Percentiles rank a stretch among this genome's conserved stretches.
These are phyloP conservation scores for Cetonia aurata DNA, from an alignment of 2,888 invertebrate species.

Conservation along the genomic window DNA sequence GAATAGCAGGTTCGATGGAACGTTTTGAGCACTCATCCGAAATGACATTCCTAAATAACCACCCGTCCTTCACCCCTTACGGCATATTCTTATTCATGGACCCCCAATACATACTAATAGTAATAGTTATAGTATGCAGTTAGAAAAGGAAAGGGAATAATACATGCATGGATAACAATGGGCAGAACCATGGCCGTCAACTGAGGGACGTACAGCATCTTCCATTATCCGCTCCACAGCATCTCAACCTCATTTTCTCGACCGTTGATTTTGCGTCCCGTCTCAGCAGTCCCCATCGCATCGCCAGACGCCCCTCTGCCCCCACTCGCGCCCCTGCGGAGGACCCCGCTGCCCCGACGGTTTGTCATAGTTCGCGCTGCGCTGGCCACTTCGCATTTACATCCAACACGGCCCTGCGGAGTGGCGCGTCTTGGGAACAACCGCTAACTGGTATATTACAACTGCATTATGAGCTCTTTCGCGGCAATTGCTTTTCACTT, in stretches of 20 bases:
- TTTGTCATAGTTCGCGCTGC: constrained; percentile 55
- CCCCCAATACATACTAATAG: neutral
- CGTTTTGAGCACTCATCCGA: too few species aligned
- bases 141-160: constrained; percentile 46
- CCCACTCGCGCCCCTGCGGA: constrained; percentile 52
- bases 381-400: constrained; percentile 57
- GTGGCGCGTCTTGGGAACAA: constrained; percentile 47
- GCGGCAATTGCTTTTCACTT: constrained; percentile 51
- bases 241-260: constrained; percentile 72
- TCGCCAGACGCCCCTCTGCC: constrained; percentile 1
- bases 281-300: constrained; percentile 56
- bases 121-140: constrained; percentile 35
- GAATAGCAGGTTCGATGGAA: too few species aligned
- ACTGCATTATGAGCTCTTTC: constrained; percentile 56
- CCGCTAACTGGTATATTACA: constrained; percentile 57
- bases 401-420: constrained; percentile 47
- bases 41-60: too few species aligned
- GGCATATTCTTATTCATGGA: too few species aligned
- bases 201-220: constrained; percentile 61
- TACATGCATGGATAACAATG: constrained; percentile 57
- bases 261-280: constrained; percentile 69
- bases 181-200: constrained; percentile 55
- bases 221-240: constrained; percentile 68
- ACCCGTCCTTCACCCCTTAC: too few species aligned
- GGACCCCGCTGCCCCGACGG: too few species aligned